Evolutionary conservation across 2,797 vertebrate species (phyloP), one percentile per base, ranked within the genome.

Genomic region (Ficedula albicollis): DNA sequence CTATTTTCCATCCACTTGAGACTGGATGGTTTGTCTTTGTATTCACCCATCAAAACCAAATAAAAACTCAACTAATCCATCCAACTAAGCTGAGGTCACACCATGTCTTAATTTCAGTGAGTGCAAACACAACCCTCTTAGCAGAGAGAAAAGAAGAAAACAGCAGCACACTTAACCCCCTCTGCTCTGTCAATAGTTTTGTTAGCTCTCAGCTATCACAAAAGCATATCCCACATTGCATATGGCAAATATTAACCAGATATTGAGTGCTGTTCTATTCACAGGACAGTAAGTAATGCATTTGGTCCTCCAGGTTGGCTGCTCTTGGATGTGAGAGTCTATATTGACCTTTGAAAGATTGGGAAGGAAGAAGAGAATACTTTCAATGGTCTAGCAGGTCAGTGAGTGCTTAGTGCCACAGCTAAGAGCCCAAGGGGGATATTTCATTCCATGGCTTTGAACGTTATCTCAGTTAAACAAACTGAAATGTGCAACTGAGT

Each of bases 171-270:
- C 62, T 87, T 92, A 95, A 95, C 60, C 43, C 78, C 13, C 63
- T 91, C 70, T 32, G 6, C 82, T 94, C 95, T 96, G 92, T 76
- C 97, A 97, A 97, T 77, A 96, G 54, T 88, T 89, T 87, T 93
- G 80, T 94, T 95, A 89, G 68, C 90, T 95, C 96, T 95, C 70
- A 77, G 58, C 82, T 93, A 75, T 89, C 74, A 82, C 90, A 81
- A 92, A 91, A 84, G 51, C 55, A 60, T 85, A 74, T 92, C 55
- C 69, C 43, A 74, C 80, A 82, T 67, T 90, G 72, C 46, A 51
- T 21, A 26, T 72, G 92, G 91, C 94, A 96, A 97, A 95, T 94
- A 96, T 97, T 97, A 97, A 97, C 96, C 89, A 95, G 87, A 49
- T 93, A 95, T 39, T 91, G 67, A 97, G 62, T 67, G 55, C 85